These are phyloP conservation scores for Haemorhous mexicanus DNA, from an alignment of 2,113 vertebrate genomes.

Conservation along the genomic window DNA sequence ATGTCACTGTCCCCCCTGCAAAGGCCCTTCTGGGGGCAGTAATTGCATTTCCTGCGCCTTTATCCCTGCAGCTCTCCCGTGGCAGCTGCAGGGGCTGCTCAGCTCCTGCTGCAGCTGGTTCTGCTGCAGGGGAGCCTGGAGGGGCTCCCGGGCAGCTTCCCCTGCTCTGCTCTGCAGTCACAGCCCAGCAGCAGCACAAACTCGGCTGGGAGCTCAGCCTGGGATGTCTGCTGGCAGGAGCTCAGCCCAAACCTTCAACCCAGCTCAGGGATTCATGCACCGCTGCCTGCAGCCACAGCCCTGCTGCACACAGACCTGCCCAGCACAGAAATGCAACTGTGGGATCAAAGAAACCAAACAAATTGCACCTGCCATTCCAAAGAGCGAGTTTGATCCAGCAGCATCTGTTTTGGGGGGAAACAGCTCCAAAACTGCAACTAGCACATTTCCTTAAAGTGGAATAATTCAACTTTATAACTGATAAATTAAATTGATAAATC, in stretches of 20 bases:
- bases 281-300: neutral
- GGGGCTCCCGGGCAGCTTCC: neutral
- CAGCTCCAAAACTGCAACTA: neutral
- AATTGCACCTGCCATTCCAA: neutral
- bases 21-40: fast-evolving
- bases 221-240: fast-evolving
- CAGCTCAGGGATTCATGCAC: fast-evolving
- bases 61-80: fast-evolving
- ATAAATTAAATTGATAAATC: too few species aligned
- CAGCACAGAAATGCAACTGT: neutral
- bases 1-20: slow-evolving; percentile 59
- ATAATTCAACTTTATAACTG: too few species aligned
- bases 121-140: neutral
- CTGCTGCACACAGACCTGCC: too few species aligned
- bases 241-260: neutral
- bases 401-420: fast-evolving
- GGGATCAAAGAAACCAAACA: too few species aligned
- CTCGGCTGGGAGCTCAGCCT: neutral
- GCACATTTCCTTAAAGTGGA: neutral
- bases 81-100: neutral
- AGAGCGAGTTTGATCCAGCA: neutral
- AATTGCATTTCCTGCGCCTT: too few species aligned
- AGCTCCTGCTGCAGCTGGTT: neutral
- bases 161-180: neutral
- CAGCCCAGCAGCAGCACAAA: neutral